Percentiles rank a stretch among this genome's conserved stretches.
Conservation (phyloP, 2,888 invertebrate genomes). For the Anaspis maculata region DNA sequence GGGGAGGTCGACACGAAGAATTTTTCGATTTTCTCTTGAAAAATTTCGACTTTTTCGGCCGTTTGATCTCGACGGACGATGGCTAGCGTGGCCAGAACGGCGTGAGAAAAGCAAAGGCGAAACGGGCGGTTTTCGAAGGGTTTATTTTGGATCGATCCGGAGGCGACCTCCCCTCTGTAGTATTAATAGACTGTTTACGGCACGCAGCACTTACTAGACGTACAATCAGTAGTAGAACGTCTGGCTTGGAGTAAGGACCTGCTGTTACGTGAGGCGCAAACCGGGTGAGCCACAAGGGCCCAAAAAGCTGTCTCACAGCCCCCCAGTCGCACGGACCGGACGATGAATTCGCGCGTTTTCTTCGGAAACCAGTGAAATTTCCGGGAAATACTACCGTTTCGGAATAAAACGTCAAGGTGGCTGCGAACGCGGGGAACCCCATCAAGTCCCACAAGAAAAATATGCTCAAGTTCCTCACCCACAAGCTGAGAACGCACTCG, state of each 20-base stretch:
- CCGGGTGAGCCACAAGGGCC: slow-evolving; percentile 16
- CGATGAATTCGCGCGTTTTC: too few species aligned
- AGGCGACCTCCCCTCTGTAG: slow-evolving; percentile 32
- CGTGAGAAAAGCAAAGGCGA: too few species aligned
- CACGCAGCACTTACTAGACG: slow-evolving; percentile 44
- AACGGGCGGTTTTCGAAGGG: slow-evolving; percentile 2
- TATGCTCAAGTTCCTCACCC: slow-evolving; percentile 81
- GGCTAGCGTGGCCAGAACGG: too few species aligned
- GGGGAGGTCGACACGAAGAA: slow-evolving; percentile 18
- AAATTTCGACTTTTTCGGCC: too few species aligned
- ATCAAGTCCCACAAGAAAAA: slow-evolving; percentile 49
- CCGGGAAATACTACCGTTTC: too few species aligned
- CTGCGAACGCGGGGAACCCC: slow-evolving; percentile 40
- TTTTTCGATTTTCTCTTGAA: slow-evolving; percentile 3
- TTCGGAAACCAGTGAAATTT: too few species aligned
- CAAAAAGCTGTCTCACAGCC: too few species aligned
- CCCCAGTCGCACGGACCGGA: too few species aligned
- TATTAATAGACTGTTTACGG: slow-evolving; percentile 39
- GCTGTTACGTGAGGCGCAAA: slow-evolving; percentile 28
- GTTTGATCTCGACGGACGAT: too few species aligned
- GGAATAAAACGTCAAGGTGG: slow-evolving; percentile 37
- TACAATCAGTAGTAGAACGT: slow-evolving; percentile 45
- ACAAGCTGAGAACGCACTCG: slow-evolving; percentile 78
- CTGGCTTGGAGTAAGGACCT: slow-evolving; percentile 28
- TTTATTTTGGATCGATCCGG: not conserved